Conservation (phyloP, 2,888 invertebrate genomes). For the Trachelus stipa region DNA sequence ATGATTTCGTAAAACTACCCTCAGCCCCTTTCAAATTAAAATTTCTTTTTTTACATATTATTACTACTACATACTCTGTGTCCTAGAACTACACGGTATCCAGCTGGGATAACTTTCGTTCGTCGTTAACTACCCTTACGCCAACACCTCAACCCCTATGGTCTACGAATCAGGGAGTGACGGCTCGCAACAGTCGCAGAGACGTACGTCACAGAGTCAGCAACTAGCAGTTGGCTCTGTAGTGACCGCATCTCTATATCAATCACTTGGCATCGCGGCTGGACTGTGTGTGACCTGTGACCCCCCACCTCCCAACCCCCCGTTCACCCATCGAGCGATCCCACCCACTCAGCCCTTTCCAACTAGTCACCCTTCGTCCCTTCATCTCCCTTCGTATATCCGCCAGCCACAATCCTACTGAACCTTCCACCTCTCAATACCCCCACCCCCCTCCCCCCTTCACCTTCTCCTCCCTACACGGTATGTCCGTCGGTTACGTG, state of each 20-base stretch:
- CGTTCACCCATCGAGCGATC: slow-evolving; percentile 2
- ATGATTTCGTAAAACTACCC: neutral
- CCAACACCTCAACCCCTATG: neutral
- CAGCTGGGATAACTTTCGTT: neutral
- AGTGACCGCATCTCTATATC: slow-evolving; percentile 65
- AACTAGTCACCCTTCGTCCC: slow-evolving; percentile 12
- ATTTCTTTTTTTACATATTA: neutral
- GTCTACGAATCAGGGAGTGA: slow-evolving; percentile 33
- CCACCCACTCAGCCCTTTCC: neutral
- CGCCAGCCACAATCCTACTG: slow-evolving; percentile 14
- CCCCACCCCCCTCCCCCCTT: neutral
- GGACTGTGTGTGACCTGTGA: slow-evolving; percentile 12
- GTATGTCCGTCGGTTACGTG: slow-evolving; percentile 27
- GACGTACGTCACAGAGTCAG: slow-evolving; percentile 65
- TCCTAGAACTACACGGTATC: neutral
- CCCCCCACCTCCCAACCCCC: slow-evolving; percentile 14
- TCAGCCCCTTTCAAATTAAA: neutral
- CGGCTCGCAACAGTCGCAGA: slow-evolving; percentile 54
- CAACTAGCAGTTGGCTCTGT: slow-evolving; percentile 59
- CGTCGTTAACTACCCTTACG: neutral
- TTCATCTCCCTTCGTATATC: slow-evolving; percentile 23
- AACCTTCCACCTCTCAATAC: slow-evolving; percentile 37
- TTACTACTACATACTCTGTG: neutral
- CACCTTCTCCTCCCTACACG: neutral
- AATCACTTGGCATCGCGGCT: slow-evolving; percentile 59